Evolutionary conservation across 2,113 vertebrate species (phyloP), one percentile per base, ranked within the genome.

Genomic region (Eonycteris spelaea): DNA sequence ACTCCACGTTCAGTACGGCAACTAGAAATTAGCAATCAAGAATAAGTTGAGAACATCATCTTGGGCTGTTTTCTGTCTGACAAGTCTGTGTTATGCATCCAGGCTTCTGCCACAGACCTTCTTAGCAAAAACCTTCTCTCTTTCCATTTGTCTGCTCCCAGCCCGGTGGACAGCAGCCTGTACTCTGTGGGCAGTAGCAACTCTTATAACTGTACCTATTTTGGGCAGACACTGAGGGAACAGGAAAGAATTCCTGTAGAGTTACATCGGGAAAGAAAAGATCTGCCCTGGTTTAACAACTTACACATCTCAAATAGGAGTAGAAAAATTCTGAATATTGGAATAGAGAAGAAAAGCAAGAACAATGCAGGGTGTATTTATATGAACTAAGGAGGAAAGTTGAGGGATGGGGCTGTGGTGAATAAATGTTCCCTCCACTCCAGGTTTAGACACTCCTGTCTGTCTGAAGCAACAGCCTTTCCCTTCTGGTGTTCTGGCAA

Each of bases 21-120:
- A 91, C 68, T 45, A 95, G 78, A 93, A 96, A 93, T 79, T 74
- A 95, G 59, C 48, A 78, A 73, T 82, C 73, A 94, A 73, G 77
- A 92, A 63, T 65, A 70, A 82, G 63, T 68, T 38, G 43, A 91
- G 88, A 13, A 96, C 73, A 86, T 90, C 96, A 71, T 55, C 28
- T 33, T 30, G 88, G 71, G 28, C 57, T 91, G 24, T 93, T 91
- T 96, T 94, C 90, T 95, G 48, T 70, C 85, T 97, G 85, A 61
- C 77, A 75, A 86, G 40, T 82, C 7, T 68, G 28, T 65, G 22
- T 2, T 51, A 51, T 51, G 51, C 51, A 10, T 63, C 33, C 35
- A 55, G 75, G 70, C 40, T 74, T 86, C 82, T 65, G 86, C 59
- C 90, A 68, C 38, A 71, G 51, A n/a, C 38, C 83, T 82, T 63